Evolutionary conservation across 2,113 vertebrate genomes (phyloP), one percentile per base, ranked within the genome.

Genomic region (Furnarius figulus): DNA sequence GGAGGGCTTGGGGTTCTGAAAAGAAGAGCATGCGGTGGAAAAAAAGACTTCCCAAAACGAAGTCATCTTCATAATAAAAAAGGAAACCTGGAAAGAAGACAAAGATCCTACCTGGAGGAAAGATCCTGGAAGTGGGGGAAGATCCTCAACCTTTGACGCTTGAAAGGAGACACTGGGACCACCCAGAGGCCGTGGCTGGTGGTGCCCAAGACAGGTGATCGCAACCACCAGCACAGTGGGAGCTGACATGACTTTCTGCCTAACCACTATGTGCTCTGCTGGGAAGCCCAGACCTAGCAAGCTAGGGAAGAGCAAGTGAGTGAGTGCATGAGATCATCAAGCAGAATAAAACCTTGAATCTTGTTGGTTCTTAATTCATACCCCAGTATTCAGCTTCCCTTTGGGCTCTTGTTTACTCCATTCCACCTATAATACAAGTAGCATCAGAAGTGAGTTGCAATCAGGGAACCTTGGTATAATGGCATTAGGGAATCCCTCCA

Each of bases 321-420:
- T 0, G 1, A 66, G 23, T 12, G 4, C 9, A 0, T 31, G 14
- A 13, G 14, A 66, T 31, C 10, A 10, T 27, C 20, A 42, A n/a
- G 23, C 12, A 20, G 12, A 42, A 78, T n/a, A 68, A 62, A 88
- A 20, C 8, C 9, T 44, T 16, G 5, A 7, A 19, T 46, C 22
- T 20, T 19, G 4, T 16, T n/a, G n/a, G 8, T 35, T 65, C 10
- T 56, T 63, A 31, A 67, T n/a, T 56, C 53, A 50, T 10, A 21
- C 5, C 21, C 16, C 21, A 33, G 4, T 9, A 22, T 7, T 8
- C 67, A 59, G 16, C 5, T 70, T 10, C 10, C 6, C 30, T 20
- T 5, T 6, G 42, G 55, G 30, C 31, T 68, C 30, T 5, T 31
- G 25, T 65, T 68, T 42, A 20, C 25, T 40, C 11, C 17, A 14